Conservation (phyloP, 2,797 vertebrate species). For the Argyrosomus regius region DNA sequence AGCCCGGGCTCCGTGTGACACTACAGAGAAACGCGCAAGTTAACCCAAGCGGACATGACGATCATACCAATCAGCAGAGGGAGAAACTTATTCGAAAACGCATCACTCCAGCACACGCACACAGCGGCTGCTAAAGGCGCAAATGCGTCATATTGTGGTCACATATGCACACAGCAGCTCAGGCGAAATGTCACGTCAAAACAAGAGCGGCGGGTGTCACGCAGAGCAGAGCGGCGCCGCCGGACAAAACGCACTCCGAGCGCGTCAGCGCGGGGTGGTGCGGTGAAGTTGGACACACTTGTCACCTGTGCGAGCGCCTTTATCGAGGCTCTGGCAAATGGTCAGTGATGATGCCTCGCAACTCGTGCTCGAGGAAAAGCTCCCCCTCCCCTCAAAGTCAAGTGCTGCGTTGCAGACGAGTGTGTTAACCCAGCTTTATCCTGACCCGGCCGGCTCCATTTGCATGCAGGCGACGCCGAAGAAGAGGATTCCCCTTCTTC, state of each 20-base stretch:
- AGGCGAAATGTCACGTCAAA: slow-evolving; percentile 52
- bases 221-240: slow-evolving; percentile 20
- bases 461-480: slow-evolving; percentile 55
- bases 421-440: slow-evolving; percentile 19
- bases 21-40: slow-evolving; percentile 52
- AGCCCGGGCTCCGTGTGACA: slow-evolving; percentile 34
- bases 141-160: slow-evolving; percentile 62
- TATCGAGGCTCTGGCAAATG: slow-evolving; percentile 20
- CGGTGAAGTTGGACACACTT: slow-evolving; percentile 58
- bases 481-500: slow-evolving; percentile 46
- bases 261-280: slow-evolving; percentile 25
- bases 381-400: slow-evolving; percentile 29
- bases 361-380: slow-evolving; percentile 11
- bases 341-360: slow-evolving; percentile 11
- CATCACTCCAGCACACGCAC: slow-evolving; percentile 19
- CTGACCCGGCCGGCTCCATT: slow-evolving; percentile 38
- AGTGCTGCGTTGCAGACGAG: slow-evolving; percentile 18
- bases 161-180: slow-evolving; percentile 36
- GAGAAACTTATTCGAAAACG: slow-evolving; percentile 61
- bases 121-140: slow-evolving; percentile 16
- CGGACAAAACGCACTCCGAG: slow-evolving; percentile 41
- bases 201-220: slow-evolving; percentile 30
- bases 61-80: slow-evolving; percentile 37
- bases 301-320: slow-evolving; percentile 72
- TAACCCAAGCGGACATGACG: slow-evolving; percentile 54